These are phyloP conservation scores for Microplitis manilae DNA, from an alignment of 2,888 invertebrate genomes.

Conservation along the genomic window DNA sequence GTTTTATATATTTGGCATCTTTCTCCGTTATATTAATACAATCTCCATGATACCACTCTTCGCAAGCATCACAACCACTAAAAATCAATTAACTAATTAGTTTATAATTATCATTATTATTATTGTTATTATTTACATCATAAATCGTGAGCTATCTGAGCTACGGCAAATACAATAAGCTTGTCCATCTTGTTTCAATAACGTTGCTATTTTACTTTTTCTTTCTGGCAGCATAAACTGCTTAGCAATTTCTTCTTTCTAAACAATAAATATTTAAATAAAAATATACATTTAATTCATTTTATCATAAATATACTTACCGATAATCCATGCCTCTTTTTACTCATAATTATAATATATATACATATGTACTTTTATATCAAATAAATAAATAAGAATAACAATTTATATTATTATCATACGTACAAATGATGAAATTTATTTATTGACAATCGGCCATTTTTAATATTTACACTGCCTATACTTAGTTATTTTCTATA, in stretches of 20 bases:
- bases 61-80: slow-evolving; percentile 96
- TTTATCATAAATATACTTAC: slow-evolving; percentile 48
- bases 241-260: slow-evolving; percentile 92
- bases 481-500: too few species aligned
- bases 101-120: neutral
- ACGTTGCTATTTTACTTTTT: slow-evolving; percentile 90
- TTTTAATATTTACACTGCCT: too few species aligned
- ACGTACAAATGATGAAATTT: too few species aligned
- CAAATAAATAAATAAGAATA: too few species aligned
- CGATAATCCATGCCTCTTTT: slow-evolving; percentile 60
- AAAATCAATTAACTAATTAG: slow-evolving; percentile 29
- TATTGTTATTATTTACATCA: slow-evolving; percentile 82
- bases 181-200: slow-evolving; percentile 90
- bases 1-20: slow-evolving; percentile 93
- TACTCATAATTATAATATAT: slow-evolving; percentile 49
- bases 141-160: slow-evolving; percentile 94
- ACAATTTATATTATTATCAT: too few species aligned
- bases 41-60: slow-evolving; percentile 99
- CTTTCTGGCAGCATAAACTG: slow-evolving; percentile 91
- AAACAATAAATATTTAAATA: slow-evolving; percentile 41
- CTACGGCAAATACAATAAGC: slow-evolving; percentile 96
- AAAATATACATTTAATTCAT: neutral
- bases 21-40: slow-evolving; percentile 96
- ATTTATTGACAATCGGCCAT: too few species aligned
- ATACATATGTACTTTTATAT: too few species aligned